Base-by-base conservation (phyloP, 1,140 invertebrate genomes). In the Diorhabda elongata region DNA sequence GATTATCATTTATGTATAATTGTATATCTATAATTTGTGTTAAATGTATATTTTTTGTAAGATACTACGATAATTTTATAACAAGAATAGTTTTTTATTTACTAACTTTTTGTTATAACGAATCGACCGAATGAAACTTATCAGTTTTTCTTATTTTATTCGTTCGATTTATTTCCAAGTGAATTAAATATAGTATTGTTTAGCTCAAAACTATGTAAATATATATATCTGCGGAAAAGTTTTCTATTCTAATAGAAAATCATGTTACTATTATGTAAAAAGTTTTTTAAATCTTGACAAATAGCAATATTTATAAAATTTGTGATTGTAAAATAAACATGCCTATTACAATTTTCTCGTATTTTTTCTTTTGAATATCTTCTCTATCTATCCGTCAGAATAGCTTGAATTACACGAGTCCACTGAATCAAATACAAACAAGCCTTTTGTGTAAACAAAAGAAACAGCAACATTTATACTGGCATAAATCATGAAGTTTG, bases 291-390 rank as follows among this genome's bases (percentile, higher is more conserved):
- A 69, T 78, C 77, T 78, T 77, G 74, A 75, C 69, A 72, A 75
- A 80, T 78, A 80, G 78, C 78, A 80, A 80, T 80, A 80, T 80
- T 80, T 79, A 80, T 78, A 78, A 80, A 77, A 72, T 77, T 79
- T 79, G 78, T 80, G 78, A 80, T 80, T 80, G 77, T 80, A 80
- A 79, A 78, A 79, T 77, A 80, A 75, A 77, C 57, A 70, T 71
- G 72, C 73, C 70, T 74, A 71, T 67, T 72, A 69, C 56, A 69
- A 71, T 42, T 43, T 4, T 58, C 60, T 41, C 58, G 3, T 66
- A 26, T 26, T 26, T 26, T 26, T 26, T 26, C 26, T 26, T 26
- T 26, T 26, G 26, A 26, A 26, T 26, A 26, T 26, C 26, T 26
- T 26, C 26, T 1, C 26, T 26, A 26, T 26, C 26, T 26, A 26